phyloP scores from a whole-genome alignment of 2,113 vertebrate genomes.

The Psammodynastes pulverulentus region DNA sequence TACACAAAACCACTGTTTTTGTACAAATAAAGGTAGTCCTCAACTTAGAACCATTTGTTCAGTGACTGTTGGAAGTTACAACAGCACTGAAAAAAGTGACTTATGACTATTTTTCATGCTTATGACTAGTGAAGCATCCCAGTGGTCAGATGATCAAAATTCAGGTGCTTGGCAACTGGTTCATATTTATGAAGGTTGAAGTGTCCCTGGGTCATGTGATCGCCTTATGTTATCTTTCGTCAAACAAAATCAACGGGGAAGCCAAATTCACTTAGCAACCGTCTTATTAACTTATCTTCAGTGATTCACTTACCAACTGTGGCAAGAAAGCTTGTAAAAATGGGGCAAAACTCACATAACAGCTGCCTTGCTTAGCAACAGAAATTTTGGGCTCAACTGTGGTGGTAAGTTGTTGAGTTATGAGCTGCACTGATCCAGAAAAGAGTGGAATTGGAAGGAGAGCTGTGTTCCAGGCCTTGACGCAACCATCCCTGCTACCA shows the following conservation, averaged over 20 bases:
- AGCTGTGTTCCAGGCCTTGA: not conserved
- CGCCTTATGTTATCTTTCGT: not conserved
- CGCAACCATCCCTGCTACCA: not conserved
- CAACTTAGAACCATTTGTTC: not conserved
- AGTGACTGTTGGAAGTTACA: not conserved
- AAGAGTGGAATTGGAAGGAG: not conserved
- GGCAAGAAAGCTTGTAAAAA: not conserved
- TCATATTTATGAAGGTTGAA: not conserved
- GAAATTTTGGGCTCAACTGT: too few relatives aligned
- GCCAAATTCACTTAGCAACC: too few relatives aligned
- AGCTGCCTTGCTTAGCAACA: not conserved
- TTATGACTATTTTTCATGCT: not conserved
- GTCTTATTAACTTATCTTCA: not conserved
- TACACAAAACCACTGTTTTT: not conserved
- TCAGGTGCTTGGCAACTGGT: not conserved
- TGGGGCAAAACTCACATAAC: not conserved
- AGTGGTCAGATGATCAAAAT: not conserved
- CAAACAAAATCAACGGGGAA: not conserved
- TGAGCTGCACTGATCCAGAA: not conserved
- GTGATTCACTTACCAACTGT: not conserved
- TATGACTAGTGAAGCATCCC: not conserved
- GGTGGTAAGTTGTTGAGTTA: too few relatives aligned
- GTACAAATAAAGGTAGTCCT: not conserved
- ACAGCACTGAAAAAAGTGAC: not conserved
- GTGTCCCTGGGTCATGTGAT: not conserved